phyloP scores from a whole-genome alignment of 2,888 invertebrate genomes.

The Parapristionchus giblindavisi region DNA sequence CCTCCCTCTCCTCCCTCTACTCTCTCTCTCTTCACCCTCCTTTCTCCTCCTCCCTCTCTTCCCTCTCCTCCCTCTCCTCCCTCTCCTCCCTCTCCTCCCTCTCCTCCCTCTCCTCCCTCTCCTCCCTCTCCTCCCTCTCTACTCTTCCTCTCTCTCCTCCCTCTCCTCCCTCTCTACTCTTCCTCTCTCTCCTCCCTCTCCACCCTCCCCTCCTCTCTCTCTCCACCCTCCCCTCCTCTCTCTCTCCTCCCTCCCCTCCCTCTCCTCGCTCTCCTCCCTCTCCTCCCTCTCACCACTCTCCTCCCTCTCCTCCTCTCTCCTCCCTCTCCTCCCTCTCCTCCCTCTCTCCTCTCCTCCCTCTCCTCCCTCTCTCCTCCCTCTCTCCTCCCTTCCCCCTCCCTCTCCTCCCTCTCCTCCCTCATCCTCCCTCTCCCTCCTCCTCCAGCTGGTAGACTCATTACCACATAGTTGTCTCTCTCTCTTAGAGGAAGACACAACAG shows the following conservation, averaged over 20 bases:
- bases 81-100: neutral
- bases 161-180: neutral
- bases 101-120: neutral
- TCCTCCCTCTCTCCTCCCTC: neutral
- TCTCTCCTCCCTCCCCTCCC: neutral
- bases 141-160: neutral
- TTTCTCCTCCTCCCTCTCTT: neutral
- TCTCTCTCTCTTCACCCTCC: neutral
- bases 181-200: neutral
- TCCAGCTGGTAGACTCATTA: too few relatives aligned
- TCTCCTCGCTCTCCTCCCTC: neutral
- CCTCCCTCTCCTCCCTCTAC: neutral
- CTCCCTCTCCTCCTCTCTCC: neutral
- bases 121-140: neutral
- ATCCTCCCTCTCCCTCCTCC: neutral
- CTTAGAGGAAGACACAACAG: too few relatives aligned
- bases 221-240: neutral
- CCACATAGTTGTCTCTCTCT: too few relatives aligned
- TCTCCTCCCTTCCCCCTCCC: neutral
- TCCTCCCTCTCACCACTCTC: neutral
- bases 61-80: neutral
- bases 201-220: neutral
- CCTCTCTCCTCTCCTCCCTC: neutral
- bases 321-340: neutral
- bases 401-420: neutral